Conservation (phyloP, 2,113 vertebrate species). For the Noturus placidus region DNA sequence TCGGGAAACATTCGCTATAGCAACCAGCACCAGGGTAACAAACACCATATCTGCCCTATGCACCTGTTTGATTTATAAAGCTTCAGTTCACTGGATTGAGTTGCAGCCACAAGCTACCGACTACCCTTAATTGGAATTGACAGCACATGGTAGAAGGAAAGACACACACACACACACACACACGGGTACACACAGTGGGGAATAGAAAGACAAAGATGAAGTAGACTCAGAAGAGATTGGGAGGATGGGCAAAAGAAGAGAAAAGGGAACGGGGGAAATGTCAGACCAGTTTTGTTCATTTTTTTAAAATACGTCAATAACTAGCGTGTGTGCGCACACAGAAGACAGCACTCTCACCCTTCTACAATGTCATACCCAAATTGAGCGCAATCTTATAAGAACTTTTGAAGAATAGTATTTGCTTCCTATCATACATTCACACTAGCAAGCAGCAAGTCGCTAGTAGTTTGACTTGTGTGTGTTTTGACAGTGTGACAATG, state of each 20-base stretch:
- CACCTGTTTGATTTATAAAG: slow-evolving; percentile 21
- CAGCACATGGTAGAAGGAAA: background rate
- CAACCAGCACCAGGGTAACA: slow-evolving; percentile 47
- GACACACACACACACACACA: background rate
- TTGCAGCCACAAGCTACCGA: background rate
- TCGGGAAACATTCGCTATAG: slow-evolving; percentile 53
- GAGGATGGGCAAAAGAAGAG: background rate
- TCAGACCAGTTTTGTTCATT: slow-evolving; percentile 60
- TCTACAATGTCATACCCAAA: background rate
- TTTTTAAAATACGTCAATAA: background rate
- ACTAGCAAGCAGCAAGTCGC: background rate
- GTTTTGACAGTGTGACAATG: background rate
- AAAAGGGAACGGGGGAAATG: slow-evolving; percentile 11
- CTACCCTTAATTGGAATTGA: background rate
- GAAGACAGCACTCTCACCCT: background rate
- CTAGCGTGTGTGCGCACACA: background rate
- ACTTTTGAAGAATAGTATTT: background rate
- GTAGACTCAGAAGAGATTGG: background rate
- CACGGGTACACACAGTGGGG: background rate
- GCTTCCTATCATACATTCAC: background rate
- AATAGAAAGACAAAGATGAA: background rate
- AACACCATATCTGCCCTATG: slow-evolving; percentile 51
- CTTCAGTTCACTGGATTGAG: slow-evolving; percentile 18
- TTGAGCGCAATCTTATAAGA: background rate
- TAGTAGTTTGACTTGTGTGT: background rate